phyloP scores from a whole-genome alignment of 2,888 invertebrate genomes.

The Chrysotoxum bicinctum region DNA sequence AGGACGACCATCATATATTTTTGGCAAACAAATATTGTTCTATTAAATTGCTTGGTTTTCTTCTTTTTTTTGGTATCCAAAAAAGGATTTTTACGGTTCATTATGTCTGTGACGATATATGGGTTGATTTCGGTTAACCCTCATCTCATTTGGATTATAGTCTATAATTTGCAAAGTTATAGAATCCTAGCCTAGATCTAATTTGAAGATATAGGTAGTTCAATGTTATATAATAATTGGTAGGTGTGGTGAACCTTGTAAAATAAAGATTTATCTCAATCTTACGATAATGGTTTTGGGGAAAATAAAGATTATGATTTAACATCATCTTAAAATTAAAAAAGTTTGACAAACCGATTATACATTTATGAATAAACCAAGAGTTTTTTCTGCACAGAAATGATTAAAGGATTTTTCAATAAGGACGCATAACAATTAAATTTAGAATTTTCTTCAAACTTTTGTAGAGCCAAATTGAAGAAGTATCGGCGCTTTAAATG shows the following conservation, averaged over 20 bases:
- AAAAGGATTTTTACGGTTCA: constrained; percentile 5
- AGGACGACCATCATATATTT: neutral
- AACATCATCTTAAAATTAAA: neutral
- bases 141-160: constrained; percentile 7
- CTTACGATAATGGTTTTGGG: neutral
- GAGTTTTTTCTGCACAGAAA: too few species aligned
- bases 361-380: too few species aligned
- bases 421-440: too few species aligned
- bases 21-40: constrained; percentile 13
- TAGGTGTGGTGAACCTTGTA: neutral
- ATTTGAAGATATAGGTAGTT: neutral
- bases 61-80: neutral
- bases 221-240: too few species aligned
- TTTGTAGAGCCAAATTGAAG: too few species aligned
- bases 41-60: neutral
- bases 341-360: neutral
- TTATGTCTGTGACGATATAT: constrained; percentile 9
- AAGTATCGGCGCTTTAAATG: too few species aligned
- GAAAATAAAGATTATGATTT: neutral
- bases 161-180: constrained; percentile 16
- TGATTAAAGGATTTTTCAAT: too few species aligned
- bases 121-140: constrained; percentile 9
- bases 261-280: neutral
- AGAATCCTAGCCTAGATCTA: neutral
- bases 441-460: too few species aligned